A percentile compares a stretch with the other conserved stretches of the same genome.
Evolutionary conservation across 2,113 vertebrate genomes (phyloP).

Genomic region (Meleagris gallopavo): DNA sequence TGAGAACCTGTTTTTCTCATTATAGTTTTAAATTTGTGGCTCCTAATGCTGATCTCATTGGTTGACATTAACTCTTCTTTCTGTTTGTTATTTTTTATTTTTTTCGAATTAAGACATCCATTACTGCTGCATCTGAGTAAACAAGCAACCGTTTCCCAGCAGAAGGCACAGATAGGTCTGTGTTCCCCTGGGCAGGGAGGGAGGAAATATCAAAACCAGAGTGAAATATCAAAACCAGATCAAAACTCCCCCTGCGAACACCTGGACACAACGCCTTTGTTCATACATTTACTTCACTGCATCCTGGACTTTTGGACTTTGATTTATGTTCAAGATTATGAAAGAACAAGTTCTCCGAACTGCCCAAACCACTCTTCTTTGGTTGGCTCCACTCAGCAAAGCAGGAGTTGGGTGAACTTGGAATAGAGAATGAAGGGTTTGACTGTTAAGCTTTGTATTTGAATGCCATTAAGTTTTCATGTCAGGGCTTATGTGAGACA

Average conservation of each 20-base stretch:
- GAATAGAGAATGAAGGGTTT: background rate
- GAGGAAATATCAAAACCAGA: background rate
- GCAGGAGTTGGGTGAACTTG: background rate
- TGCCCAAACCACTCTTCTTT: background rate
- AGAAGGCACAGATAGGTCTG: background rate
- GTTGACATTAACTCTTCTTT: background rate
- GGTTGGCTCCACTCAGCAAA: background rate
- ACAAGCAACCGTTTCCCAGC: background rate
- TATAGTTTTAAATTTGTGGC: background rate
- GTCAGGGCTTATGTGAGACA: background rate
- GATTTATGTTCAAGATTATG: background rate
- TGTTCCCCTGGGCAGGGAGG: background rate
- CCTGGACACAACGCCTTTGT: background rate
- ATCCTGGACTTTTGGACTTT: background rate
- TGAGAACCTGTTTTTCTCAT: background rate
- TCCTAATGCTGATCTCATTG: background rate
- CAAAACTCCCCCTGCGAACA: background rate
- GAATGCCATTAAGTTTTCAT: background rate
- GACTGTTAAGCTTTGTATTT: background rate
- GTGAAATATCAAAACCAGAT: background rate
- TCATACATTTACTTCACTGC: background rate
- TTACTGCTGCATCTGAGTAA: background rate
- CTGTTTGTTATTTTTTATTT: background rate
- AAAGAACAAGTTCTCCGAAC: background rate
- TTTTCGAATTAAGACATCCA: background rate